phyloP scores from a whole-genome alignment of 1,140 invertebrate genomes.

The Portunus trituberculatus region DNA sequence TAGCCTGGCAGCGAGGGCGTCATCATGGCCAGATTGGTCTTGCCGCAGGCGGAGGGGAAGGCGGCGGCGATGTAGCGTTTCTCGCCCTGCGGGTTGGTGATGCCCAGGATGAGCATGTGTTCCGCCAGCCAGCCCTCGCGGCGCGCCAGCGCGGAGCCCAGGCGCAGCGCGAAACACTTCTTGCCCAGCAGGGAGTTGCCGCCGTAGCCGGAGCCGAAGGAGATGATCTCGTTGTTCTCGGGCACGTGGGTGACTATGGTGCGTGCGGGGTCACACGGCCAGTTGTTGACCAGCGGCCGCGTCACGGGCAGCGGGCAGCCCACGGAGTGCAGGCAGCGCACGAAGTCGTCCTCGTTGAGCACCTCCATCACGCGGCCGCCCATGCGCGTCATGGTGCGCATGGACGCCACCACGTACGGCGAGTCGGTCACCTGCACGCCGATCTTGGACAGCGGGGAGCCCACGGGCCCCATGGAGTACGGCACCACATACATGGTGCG shows the following conservation, averaged over 20 bases:
- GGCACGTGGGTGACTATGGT: slow-evolving; percentile 92
- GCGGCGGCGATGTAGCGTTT: slow-evolving; percentile 98
- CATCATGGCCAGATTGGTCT: slow-evolving; percentile 99
- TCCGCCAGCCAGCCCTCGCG: slow-evolving; percentile 99
- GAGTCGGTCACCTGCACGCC: slow-evolving; percentile 98
- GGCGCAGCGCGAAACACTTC: slow-evolving; percentile 98
- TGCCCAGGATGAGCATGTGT: slow-evolving; percentile 89
- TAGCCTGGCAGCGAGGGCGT: slow-evolving; percentile 95
- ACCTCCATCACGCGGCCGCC: slow-evolving; percentile 88
- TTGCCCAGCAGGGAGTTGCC: slow-evolving; percentile 99
- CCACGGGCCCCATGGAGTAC: slow-evolving; percentile 99
- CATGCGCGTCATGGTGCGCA: slow-evolving; percentile 99
- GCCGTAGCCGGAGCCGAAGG: slow-evolving; percentile 97
- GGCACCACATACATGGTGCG: slow-evolving; percentile 99
- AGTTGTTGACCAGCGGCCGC: slow-evolving; percentile 84
- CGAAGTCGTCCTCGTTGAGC: slow-evolving; percentile 85
- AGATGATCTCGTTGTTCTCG: slow-evolving; percentile 82
- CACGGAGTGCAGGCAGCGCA: slow-evolving; percentile 94
- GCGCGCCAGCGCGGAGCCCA: slow-evolving; percentile 96
- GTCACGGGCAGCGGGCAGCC: slow-evolving; percentile 86
- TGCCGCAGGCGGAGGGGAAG: slow-evolving; percentile 99
- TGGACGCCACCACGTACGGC: slow-evolving; percentile 97
- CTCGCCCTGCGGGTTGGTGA: slow-evolving; percentile 90
- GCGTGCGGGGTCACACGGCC: slow-evolving; percentile 98
- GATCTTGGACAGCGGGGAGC: slow-evolving; percentile 97